These are phyloP conservation scores for Mormyrus iriodes DNA, from an alignment of 2,113 vertebrate genomes.

Conservation along the genomic window DNA sequence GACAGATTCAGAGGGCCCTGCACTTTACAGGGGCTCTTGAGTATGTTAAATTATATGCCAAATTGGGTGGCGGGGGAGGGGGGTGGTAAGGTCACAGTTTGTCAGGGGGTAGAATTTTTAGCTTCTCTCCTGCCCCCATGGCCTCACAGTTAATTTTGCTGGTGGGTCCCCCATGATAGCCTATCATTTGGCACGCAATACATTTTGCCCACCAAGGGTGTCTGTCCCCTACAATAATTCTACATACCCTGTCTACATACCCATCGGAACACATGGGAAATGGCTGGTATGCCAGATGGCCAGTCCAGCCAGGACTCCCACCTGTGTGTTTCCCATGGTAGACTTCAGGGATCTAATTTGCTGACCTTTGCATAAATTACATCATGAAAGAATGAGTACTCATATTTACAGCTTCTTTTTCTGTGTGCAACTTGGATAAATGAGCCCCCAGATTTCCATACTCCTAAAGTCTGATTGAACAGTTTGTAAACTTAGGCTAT, in stretches of 20 bases:
- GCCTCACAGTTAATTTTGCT: neutral
- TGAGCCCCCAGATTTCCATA: neutral
- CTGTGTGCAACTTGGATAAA: neutral
- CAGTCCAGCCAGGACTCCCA: neutral
- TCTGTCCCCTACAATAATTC: neutral
- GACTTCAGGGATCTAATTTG: neutral
- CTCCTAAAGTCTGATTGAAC: neutral
- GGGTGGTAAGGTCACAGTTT: neutral
- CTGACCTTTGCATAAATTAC: neutral
- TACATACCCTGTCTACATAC: neutral
- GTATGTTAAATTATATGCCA: neutral
- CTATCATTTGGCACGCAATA: neutral
- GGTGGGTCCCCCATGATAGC: neutral
- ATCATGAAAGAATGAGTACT: neutral
- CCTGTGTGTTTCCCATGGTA: neutral
- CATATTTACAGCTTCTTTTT: neutral
- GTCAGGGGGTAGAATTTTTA: neutral
- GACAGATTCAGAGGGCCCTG: neutral
- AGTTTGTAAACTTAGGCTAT: neutral
- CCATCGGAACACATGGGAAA: neutral
- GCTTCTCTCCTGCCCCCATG: neutral
- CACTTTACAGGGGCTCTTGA: neutral
- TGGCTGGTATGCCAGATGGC: too few species aligned
- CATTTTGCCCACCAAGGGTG: neutral
- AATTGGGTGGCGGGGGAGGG: neutral